Base-by-base conservation (phyloP, 2,888 invertebrate species). In the Syrphus vitripennis region DNA sequence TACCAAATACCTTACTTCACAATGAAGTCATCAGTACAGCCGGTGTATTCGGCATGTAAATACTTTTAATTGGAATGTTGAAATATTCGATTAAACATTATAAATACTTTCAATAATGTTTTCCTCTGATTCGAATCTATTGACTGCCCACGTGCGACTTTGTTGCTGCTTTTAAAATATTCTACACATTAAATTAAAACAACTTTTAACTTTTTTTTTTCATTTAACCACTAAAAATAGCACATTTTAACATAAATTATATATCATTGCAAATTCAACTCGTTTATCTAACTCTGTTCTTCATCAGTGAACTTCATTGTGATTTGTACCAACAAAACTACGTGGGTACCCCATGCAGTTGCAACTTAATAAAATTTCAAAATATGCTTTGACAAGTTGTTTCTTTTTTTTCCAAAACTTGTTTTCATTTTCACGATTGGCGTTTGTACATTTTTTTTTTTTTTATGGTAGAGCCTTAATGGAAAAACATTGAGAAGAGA, bases 261-360 rank as follows among this genome's bases (percentile, higher is more conserved):
- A 14, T 50, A 24, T 2, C 4, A 34, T 19, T 59, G 21, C 21
- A 59, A 50, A 57, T n/a, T 2, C 50, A n/a, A 16, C 3, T 10
- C 1, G 4, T 24, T 9, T 24, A 57, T 71, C 14, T 57, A 19
- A 59, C 34, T 34, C 3, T 63, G 40, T 40, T 65, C 40, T 55
- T 29, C 65, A 75, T 65, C 65, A 21, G 65, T 75, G 65, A 75
- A 65, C 65, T 75, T 75, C 75, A 40, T 16, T 16, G 9, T 16
- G n/a, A 16, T 29, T n/a, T n/a, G n/a, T n/a, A n/a, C n/a, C n/a
- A n/a, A 45, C 4, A 65, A 45, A 12, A 7, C n/a, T n/a, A n/a
- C n/a, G n/a, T 12, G 19, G 5, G 7, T 5, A 45, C 42, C 45
- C 65, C 29, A 26, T 65, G 21, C 42, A 26, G n/a, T 61, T 40